phyloP scores from a whole-genome alignment of 2,113 vertebrate genomes.

The Saguinus imperator region DNA sequence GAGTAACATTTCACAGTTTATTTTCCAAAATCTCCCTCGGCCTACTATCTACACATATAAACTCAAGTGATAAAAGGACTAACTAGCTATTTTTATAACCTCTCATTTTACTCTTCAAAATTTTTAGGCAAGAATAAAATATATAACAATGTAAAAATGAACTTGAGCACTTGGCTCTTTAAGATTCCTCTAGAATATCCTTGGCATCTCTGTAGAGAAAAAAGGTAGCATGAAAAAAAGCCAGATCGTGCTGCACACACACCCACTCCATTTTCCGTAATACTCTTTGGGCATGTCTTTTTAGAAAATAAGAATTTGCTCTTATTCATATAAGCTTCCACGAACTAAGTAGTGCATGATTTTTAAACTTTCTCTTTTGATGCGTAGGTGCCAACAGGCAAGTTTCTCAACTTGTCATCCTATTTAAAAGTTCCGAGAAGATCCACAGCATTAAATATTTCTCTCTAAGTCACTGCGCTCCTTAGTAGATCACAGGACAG shows the following conservation, averaged over 20 bases:
- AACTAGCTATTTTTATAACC: slow-evolving; percentile 53
- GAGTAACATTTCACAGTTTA: background rate
- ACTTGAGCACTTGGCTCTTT: slow-evolving; percentile 30
- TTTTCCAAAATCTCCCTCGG: background rate
- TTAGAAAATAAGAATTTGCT: slow-evolving; percentile 23
- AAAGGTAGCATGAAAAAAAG: background rate
- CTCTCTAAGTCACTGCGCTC: background rate
- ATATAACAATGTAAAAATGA: slow-evolving; percentile 23
- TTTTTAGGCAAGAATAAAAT: slow-evolving; percentile 27
- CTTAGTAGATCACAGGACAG: background rate
- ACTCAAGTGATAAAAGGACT: background rate
- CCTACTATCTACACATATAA: background rate
- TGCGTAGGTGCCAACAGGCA: background rate
- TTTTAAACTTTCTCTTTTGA: slow-evolving; percentile 12
- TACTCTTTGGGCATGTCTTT: background rate
- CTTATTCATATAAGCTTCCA: slow-evolving; percentile 19
- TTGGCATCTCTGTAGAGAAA: slow-evolving; percentile 40
- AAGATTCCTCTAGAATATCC: slow-evolving; percentile 43
- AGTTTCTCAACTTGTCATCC: background rate
- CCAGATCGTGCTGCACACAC: slow-evolving; percentile 50
- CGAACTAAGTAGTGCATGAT: background rate
- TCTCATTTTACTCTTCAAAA: background rate
- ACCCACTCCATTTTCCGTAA: slow-evolving; percentile 48
- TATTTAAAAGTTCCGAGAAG: slow-evolving; percentile 18
- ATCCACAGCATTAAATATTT: background rate